A percentile compares a stretch with the other conserved stretches of the same genome.
phyloP scores from a whole-genome alignment of 1,140 invertebrate genomes.

The Cotesia glomerata region DNA sequence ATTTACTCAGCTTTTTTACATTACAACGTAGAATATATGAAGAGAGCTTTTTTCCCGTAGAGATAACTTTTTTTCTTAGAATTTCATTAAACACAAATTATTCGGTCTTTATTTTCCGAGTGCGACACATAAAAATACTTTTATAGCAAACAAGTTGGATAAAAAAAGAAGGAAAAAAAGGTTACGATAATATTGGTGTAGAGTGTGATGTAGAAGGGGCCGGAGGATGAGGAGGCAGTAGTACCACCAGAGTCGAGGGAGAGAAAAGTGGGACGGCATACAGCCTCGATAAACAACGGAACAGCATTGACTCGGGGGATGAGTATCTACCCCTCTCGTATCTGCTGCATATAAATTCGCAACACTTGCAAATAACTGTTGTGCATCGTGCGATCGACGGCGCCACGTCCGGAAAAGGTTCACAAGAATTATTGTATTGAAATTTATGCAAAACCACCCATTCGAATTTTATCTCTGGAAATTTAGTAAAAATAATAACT shows the following conservation, averaged over 20 bases:
- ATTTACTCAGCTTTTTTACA: background rate
- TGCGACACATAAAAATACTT: too few relatives aligned
- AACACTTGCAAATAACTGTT: slow-evolving; percentile 55
- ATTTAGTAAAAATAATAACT: slow-evolving; percentile 19
- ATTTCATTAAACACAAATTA: too few relatives aligned
- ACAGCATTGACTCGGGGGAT: slow-evolving; percentile 38
- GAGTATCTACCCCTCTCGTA: slow-evolving; percentile 30
- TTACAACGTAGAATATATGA: too few relatives aligned
- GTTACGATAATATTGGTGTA: background rate
- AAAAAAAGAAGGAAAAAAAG: background rate
- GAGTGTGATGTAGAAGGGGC: slow-evolving; percentile 26
- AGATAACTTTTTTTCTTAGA: background rate
- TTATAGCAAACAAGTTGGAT: background rate
- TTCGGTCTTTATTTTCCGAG: too few relatives aligned
- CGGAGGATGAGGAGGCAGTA: slow-evolving; percentile 22
- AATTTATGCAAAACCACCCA: slow-evolving; percentile 17
- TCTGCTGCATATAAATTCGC: slow-evolving; percentile 51
- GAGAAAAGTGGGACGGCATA: slow-evolving; percentile 46
- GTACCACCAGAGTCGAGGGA: background rate
- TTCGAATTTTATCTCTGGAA: slow-evolving; percentile 7
- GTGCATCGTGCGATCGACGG: slow-evolving; percentile 49
- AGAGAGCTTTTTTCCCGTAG: background rate
- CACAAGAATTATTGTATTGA: slow-evolving; percentile 13
- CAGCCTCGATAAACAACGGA: slow-evolving; percentile 54
- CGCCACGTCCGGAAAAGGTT: slow-evolving; percentile 35